phyloP scores from a whole-genome alignment of 2,888 invertebrate species.

The Octonoba sinensis region DNA sequence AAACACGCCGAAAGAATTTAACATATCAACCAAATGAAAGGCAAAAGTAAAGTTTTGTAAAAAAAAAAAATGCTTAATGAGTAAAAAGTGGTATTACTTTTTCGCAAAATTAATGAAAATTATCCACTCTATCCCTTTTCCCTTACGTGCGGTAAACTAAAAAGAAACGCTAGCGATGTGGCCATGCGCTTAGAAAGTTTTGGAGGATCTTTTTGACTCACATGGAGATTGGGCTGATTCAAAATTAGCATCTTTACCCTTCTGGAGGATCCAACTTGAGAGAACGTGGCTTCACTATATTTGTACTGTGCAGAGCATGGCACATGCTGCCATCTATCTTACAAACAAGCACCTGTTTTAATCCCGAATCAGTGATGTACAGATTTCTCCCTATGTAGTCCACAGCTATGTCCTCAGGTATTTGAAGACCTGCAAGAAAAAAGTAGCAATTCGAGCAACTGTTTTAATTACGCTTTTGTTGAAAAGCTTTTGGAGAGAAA shows the following conservation, averaged over 20 bases:
- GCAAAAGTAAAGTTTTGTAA: no score
- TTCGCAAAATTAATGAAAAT: no score
- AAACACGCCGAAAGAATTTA: no score
- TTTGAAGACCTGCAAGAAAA: conserved; percentile 61
- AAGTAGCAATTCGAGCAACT: not conserved
- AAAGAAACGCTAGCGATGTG: no score
- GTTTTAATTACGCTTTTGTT: not conserved
- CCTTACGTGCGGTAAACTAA: no score
- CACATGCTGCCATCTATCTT: conserved; percentile 76
- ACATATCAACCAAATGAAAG: no score
- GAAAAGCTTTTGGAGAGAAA: not conserved
- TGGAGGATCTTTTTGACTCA: no score
- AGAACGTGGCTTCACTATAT: conserved; percentile 73
- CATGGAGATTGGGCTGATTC: no score
- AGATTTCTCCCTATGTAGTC: conserved; percentile 78
- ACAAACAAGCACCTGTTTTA: conserved; percentile 81
- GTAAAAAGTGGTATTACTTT: no score
- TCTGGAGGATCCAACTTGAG: conserved; percentile 75
- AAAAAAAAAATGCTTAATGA: no score
- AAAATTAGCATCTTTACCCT: conserved; percentile 72
- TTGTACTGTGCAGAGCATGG: conserved; percentile 69
- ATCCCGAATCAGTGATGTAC: conserved; percentile 83
- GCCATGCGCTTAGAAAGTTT: no score
- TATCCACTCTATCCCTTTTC: no score
- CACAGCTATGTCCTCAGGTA: conserved; percentile 67